phyloP scores from a whole-genome alignment of 2,113 vertebrate species.

The Todiramphus saurophagus region DNA sequence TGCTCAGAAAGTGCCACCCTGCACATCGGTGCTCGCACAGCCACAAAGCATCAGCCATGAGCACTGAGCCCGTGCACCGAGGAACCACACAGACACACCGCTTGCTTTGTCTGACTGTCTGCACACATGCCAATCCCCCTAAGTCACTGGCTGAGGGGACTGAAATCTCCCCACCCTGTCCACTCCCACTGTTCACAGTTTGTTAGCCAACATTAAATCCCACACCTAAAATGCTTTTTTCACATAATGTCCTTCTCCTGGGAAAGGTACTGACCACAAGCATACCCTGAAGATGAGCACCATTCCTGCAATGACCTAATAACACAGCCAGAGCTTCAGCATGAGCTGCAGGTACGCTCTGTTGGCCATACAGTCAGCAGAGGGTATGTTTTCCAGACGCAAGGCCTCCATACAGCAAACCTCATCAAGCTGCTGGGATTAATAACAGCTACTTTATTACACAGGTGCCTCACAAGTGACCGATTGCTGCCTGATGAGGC shows the following conservation, averaged over 20 bases:
- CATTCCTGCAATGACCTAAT: background rate
- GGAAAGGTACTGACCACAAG: background rate
- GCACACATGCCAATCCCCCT: background rate
- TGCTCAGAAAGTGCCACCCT: background rate
- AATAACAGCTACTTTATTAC: background rate
- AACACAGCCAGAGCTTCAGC: background rate
- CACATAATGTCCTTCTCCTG: background rate
- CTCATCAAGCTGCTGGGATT: background rate
- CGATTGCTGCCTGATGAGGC: background rate
- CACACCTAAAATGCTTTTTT: background rate
- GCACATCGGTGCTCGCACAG: background rate
- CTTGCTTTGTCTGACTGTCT: background rate
- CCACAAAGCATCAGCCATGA: background rate
- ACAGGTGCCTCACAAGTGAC: background rate
- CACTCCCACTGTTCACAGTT: background rate
- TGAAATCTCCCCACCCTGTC: background rate
- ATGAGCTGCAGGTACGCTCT: fast-evolving
- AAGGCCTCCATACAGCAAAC: background rate
- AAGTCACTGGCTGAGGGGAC: background rate
- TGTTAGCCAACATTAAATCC: background rate
- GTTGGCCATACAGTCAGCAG: fast-evolving
- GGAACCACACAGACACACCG: background rate
- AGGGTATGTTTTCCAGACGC: background rate
- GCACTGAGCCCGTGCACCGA: background rate
- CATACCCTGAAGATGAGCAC: constrained; percentile 8